phyloP scores from a whole-genome alignment of 2,113 vertebrate genomes.

The Meriones unguiculatus region DNA sequence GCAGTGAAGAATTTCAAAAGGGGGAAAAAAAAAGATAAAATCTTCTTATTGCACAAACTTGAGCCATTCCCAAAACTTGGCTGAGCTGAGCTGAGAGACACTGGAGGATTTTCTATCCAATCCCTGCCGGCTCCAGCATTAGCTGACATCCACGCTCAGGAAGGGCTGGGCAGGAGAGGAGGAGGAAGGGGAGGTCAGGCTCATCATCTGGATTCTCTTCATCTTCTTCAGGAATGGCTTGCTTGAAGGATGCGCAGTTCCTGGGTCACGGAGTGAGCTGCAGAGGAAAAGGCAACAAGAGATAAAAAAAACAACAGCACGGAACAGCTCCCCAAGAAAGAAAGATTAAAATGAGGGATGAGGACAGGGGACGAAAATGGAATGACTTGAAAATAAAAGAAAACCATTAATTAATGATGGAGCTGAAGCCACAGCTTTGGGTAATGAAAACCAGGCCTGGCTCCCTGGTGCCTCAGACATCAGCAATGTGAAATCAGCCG shows the following conservation, averaged over 20 bases:
- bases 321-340: constrained; percentile 67
- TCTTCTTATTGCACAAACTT: constrained; percentile 89
- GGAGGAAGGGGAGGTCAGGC: constrained; percentile 60
- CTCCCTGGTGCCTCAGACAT: neutral
- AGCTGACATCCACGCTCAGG: constrained; percentile 79
- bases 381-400: constrained; percentile 64
- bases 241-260: constrained; percentile 86
- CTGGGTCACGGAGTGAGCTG: constrained; percentile 84
- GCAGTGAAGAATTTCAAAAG: constrained; percentile 81
- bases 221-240: constrained; percentile 85
- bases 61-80: constrained; percentile 86
- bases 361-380: constrained; percentile 39
- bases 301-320: constrained; percentile 79
- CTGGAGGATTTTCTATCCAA: constrained; percentile 80
- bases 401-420: constrained; percentile 21
- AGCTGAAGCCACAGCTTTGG: neutral
- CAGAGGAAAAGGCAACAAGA: constrained; percentile 88
- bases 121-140: constrained; percentile 73
- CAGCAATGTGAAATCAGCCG: neutral
- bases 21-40: constrained; percentile 39
- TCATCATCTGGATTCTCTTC: constrained; percentile 79
- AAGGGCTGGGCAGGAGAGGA: constrained; percentile 82
- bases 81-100: constrained; percentile 79
- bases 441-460: neutral
- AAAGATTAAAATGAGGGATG: constrained; percentile 44